Conservation (phyloP, 2,113 vertebrate species). For the Grantiella picta region DNA sequence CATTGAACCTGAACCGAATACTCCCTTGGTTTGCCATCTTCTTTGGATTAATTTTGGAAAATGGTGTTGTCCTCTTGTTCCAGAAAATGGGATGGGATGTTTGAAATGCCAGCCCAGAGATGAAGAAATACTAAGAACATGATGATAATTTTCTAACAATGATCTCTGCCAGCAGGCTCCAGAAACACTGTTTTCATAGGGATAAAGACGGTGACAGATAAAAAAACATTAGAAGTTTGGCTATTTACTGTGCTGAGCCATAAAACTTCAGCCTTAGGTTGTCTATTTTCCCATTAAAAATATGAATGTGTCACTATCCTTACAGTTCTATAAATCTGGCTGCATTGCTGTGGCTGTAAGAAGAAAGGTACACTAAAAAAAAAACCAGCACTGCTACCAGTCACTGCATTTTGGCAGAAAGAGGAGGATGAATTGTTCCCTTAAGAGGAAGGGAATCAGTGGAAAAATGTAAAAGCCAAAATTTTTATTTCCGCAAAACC, state of each 20-base stretch:
- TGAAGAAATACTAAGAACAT: background rate
- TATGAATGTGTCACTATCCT: background rate
- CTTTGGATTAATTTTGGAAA: conserved; percentile 84
- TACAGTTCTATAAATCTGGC: background rate
- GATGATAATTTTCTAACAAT: background rate
- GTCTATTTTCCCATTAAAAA: conserved; percentile 3
- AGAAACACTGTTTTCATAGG: background rate
- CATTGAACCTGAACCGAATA: conserved; percentile 83
- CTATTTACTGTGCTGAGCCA: background rate
- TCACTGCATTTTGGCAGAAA: conserved; percentile 1
- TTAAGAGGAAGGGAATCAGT: background rate
- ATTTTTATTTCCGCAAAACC: background rate
- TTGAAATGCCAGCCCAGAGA: conserved; percentile 22
- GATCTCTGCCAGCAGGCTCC: background rate
- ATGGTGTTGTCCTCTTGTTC: conserved; percentile 70
- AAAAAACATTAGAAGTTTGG: background rate
- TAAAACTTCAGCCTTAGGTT: background rate
- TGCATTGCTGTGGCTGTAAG: background rate
- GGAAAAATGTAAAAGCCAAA: background rate
- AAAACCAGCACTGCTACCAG: background rate
- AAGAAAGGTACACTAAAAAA: background rate
- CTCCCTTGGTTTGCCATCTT: conserved; percentile 79
- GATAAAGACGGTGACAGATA: background rate
- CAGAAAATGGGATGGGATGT: conserved; percentile 72
- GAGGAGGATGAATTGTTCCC: background rate